Percentiles rank a stretch among this genome's conserved stretches.
Evolutionary conservation across 2,888 invertebrate genomes (phyloP).

Genomic region (Sphaerophoria taeniata): DNA sequence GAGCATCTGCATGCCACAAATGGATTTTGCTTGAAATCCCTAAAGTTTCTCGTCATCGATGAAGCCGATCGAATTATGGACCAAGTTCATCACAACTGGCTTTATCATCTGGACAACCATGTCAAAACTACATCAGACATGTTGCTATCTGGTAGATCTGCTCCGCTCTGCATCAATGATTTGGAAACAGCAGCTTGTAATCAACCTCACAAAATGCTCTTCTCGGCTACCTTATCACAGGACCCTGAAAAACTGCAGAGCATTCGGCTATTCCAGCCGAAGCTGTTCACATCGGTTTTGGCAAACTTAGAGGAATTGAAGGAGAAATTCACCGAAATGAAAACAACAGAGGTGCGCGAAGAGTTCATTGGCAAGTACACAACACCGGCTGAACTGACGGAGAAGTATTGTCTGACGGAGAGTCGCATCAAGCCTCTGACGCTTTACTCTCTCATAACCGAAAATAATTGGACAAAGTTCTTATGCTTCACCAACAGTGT

Average conservation of each 20-base stretch:
- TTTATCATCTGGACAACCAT: constrained; percentile 90
- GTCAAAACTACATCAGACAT: constrained; percentile 84
- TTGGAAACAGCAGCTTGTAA: constrained; percentile 76
- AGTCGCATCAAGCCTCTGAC: constrained; percentile 91
- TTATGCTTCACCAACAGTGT: constrained; percentile 96
- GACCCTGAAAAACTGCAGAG: constrained; percentile 97
- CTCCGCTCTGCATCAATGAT: constrained; percentile 79
- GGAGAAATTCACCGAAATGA: constrained; percentile 61
- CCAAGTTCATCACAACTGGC: constrained; percentile 95
- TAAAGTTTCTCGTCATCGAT: constrained; percentile 94
- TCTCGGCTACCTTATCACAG: constrained; percentile 98
- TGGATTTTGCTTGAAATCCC: constrained; percentile 88
- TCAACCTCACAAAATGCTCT: constrained; percentile 94
- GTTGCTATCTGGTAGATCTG: constrained; percentile 83
- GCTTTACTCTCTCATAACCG: constrained; percentile 88
- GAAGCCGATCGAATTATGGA: constrained; percentile 98
- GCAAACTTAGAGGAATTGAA: constrained; percentile 78
- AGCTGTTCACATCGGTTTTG: constrained; percentile 91
- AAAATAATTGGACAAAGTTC: constrained; percentile 88
- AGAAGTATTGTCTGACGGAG: constrained; percentile 87
- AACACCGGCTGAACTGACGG: constrained; percentile 90
- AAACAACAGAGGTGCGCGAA: constrained; percentile 79
- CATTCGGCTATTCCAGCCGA: constrained; percentile 95
- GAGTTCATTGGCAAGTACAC: constrained; percentile 90
- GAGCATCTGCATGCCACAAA: constrained; percentile 94